A percentile compares a stretch with the other conserved stretches of the same genome.
Conservation (phyloP, 1,140 invertebrate genomes). For the Bilobella aurantiaca region DNA sequence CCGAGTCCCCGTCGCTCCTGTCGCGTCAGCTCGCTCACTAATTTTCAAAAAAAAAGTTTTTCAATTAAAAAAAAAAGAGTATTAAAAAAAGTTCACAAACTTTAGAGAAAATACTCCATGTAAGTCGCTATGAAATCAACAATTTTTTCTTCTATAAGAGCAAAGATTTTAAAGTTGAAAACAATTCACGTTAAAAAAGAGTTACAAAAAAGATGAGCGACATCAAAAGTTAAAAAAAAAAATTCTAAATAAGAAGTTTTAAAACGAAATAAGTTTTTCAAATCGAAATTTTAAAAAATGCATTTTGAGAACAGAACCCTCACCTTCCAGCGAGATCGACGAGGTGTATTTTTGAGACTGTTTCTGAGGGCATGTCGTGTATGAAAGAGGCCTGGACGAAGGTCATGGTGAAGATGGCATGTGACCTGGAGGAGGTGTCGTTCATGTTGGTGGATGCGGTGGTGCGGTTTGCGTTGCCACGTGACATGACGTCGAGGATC, state of each 20-base stretch:
- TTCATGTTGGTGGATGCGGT: constrained; percentile 78
- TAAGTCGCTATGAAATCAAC: too few species aligned
- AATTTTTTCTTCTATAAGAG: too few species aligned
- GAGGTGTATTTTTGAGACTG: constrained; percentile 74
- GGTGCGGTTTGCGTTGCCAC: constrained; percentile 65
- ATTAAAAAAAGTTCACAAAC: too few species aligned
- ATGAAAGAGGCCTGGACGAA: constrained; percentile 75
- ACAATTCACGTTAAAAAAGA: too few species aligned
- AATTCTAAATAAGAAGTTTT: too few species aligned
- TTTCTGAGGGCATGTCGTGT: constrained; percentile 70
- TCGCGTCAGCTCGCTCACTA: constrained; percentile 76
- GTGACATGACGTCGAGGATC: constrained; percentile 65
- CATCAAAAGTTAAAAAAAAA: too few species aligned
- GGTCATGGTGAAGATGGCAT: constrained; percentile 89
- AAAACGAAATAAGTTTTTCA: too few species aligned
- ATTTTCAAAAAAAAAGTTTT: constrained; percentile 13
- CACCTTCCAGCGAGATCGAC: constrained; percentile 78
- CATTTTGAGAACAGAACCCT: constrained; percentile 17
- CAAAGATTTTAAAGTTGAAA: too few species aligned
- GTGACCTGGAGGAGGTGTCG: constrained; percentile 78
- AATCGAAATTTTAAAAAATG: not conserved
- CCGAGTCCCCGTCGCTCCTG: constrained; percentile 72
- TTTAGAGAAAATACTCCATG: too few species aligned
- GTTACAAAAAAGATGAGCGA: too few species aligned
- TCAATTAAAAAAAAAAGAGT: not conserved